Evolutionary conservation across 2,888 invertebrate species (phyloP).

Genomic region (Drosophila tripunctata): DNA sequence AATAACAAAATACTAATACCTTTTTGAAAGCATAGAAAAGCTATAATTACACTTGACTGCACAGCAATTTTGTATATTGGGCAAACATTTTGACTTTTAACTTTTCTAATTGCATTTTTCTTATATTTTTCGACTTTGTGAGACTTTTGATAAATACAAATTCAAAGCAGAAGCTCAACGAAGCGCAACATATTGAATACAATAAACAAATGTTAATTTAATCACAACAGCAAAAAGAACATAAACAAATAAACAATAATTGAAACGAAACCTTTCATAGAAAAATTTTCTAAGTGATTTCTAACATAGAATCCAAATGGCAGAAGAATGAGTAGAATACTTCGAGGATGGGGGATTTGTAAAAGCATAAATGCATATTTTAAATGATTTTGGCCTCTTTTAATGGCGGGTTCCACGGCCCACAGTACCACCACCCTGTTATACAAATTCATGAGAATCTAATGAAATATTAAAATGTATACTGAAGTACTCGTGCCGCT

Average conservation of each 20-base stretch:
- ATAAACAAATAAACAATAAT: conserved; percentile 62
- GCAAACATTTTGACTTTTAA: conserved; percentile 38
- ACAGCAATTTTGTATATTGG: conserved; percentile 31
- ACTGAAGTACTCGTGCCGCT: conserved; percentile 42
- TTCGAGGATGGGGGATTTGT: conserved; percentile 15
- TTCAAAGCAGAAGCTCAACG: conserved; percentile 33
- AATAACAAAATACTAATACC: background rate
- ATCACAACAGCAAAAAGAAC: conserved; percentile 53
- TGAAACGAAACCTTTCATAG: conserved; percentile 41
- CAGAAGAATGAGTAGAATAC: background rate
- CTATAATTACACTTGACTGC: conserved; percentile 25
- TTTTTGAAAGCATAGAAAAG: background rate
- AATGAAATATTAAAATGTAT: conserved; percentile 73
- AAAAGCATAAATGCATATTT: conserved; percentile 66
- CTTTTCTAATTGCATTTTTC: conserved; percentile 51
- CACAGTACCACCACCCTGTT: conserved; percentile 10
- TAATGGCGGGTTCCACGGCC: conserved; percentile 10
- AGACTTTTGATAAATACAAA: conserved; percentile 1
- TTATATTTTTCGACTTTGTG: background rate
- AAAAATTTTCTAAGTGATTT: conserved; percentile 44
- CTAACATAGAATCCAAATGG: conserved; percentile 7
- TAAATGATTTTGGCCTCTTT: conserved; percentile 45
- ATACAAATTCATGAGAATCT: conserved; percentile 73
- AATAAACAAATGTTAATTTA: conserved; percentile 72
- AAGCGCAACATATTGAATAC: conserved; percentile 58